Evolutionary conservation across 2,888 invertebrate genomes (phyloP).

Genomic region (Orthosia cruda): DNA sequence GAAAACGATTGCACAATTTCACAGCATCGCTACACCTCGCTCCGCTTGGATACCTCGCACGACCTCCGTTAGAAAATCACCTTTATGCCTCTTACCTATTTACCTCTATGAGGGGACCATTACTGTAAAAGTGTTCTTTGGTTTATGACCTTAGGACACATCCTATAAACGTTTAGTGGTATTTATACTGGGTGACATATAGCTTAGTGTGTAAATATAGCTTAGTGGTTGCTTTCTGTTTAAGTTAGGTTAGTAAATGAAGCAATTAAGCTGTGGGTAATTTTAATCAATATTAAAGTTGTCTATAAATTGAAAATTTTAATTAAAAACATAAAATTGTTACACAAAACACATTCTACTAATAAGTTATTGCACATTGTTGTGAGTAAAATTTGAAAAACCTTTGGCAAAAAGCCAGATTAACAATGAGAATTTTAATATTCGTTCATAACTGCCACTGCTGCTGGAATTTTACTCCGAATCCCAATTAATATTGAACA

Average conservation of each 20-base stretch:
- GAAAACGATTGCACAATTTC: too few species aligned
- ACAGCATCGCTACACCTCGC: too few species aligned
- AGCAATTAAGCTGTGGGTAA: too few species aligned
- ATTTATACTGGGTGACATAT: conserved; percentile 41
- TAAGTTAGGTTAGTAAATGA: too few species aligned
- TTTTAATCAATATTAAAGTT: too few species aligned
- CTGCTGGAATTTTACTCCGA: not conserved
- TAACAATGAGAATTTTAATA: conserved; percentile 20
- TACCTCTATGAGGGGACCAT: conserved; percentile 25
- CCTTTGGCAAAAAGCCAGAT: conserved; percentile 34
- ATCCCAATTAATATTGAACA: not conserved
- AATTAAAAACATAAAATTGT: not conserved
- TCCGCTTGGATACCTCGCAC: too few species aligned
- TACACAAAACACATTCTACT: not conserved
- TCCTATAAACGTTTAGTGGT: conserved; percentile 34
- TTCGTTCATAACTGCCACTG: not conserved
- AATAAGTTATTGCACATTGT: not conserved
- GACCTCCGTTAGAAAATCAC: too few species aligned
- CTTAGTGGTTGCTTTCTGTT: not conserved
- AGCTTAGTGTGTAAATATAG: conserved; percentile 35
- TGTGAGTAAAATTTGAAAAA: conserved; percentile 10
- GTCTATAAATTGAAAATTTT: too few species aligned
- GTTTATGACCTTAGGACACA: conserved; percentile 34
- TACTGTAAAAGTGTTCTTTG: conserved; percentile 46
- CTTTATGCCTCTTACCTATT: conserved; percentile 10